Evolutionary conservation across 2,113 vertebrate species (phyloP).

Genomic region (Prunella himalayana): DNA sequence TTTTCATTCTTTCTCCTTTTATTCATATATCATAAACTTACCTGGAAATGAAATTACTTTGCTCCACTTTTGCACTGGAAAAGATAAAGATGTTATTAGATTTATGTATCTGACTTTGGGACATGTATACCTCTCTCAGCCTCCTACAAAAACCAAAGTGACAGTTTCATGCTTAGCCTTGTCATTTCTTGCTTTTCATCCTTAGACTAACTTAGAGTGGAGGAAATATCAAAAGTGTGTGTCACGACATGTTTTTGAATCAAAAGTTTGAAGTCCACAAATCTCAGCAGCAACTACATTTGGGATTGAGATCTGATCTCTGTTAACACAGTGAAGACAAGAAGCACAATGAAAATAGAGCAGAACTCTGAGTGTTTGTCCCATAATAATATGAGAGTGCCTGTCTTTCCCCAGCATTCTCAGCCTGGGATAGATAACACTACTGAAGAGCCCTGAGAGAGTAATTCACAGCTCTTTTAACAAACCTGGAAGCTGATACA

Average conservation of each 20-base stretch:
- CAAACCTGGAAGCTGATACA: neutral
- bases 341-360: neutral
- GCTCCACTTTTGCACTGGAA: neutral
- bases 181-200: neutral
- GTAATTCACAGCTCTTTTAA: neutral
- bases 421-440: neutral
- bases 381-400: accelerated
- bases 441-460: neutral
- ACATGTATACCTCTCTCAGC: neutral
- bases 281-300: neutral
- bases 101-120: neutral
- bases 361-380: accelerated
- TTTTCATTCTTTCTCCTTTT: neutral
- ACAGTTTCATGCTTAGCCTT: neutral
- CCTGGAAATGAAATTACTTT: neutral
- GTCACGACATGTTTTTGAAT: neutral
- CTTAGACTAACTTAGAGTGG: neutral
- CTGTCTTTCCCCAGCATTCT: neutral
- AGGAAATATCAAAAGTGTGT: neutral
- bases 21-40: neutral
- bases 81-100: neutral
- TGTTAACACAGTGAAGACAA: neutral
- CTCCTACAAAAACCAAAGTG: neutral
- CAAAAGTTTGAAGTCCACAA: neutral
- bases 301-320: neutral